These are phyloP conservation scores for Anolis apletophallus DNA, from an alignment of 2,797 vertebrate genomes.

Conservation along the genomic window DNA sequence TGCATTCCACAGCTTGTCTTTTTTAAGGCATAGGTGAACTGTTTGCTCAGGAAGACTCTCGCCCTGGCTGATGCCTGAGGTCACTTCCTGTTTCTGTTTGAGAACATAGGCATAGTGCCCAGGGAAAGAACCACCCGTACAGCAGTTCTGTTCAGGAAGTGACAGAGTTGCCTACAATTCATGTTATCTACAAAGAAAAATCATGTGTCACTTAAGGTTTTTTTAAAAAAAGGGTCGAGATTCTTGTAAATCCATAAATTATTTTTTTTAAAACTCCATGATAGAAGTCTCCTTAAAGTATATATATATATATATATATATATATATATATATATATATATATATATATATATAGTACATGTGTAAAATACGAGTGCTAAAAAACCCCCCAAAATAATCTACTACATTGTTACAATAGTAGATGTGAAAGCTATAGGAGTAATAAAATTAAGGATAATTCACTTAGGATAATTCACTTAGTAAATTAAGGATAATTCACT, in stretches of 20 bases:
- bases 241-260: conserved; percentile 55
- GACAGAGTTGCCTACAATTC: conserved; percentile 59
- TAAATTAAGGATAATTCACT: not conserved
- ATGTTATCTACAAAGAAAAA: conserved; percentile 71
- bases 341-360: not conserved
- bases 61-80: conserved; percentile 44
- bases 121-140: conserved; percentile 45
- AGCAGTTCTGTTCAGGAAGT: conserved; percentile 60
- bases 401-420: not conserved
- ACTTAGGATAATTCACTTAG: not conserved
- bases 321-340: no score
- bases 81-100: conserved; percentile 71
- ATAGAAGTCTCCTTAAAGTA: conserved; percentile 41
- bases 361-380: not conserved
- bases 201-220: conserved; percentile 55
- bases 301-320: no score
- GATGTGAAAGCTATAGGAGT: not conserved
- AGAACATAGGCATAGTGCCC: conserved; percentile 58
- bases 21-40: conserved; percentile 55
- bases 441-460: not conserved
- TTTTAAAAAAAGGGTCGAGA: conserved; percentile 39
- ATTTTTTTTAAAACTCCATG: conserved; percentile 39
- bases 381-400: no score
- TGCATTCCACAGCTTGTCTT: conserved; percentile 48
- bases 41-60: conserved; percentile 51